A percentile compares a stretch with the other conserved stretches of the same genome.
Evolutionary conservation across 2,888 invertebrate genomes (phyloP).

Genomic region (Acleris laterana): DNA sequence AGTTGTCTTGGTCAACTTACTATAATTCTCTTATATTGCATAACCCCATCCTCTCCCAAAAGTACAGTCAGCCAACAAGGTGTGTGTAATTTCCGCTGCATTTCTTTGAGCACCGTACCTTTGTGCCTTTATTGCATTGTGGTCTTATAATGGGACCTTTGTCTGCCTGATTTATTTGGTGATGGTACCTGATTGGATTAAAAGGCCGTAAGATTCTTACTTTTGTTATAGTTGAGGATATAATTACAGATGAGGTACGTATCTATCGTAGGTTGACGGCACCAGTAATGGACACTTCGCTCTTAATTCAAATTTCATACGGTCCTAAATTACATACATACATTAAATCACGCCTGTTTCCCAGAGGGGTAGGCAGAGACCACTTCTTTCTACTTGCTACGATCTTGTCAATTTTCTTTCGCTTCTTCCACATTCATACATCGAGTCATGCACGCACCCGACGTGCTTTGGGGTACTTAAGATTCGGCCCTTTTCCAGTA

Average conservation of each 20-base stretch:
- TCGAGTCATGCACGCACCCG: no score
- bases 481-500: no score
- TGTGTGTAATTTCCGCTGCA: slow-evolving; percentile 60
- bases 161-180: slow-evolving; percentile 44
- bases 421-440: no score
- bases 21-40: neutral
- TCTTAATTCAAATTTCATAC: no score
- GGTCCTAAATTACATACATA: no score
- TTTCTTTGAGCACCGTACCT: slow-evolving; percentile 41
- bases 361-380: no score
- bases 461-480: no score
- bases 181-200: slow-evolving; percentile 35
- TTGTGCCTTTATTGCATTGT: slow-evolving; percentile 46
- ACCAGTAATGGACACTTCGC: no score
- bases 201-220: slow-evolving; percentile 10
- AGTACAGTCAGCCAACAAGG: slow-evolving; percentile 59
- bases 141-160: slow-evolving; percentile 46
- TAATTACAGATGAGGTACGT: neutral
- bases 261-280: no score
- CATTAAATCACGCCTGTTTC: no score
- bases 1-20: neutral
- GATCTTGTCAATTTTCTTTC: no score
- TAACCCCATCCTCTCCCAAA: slow-evolving; percentile 35
- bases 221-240: neutral
- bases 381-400: no score